These are phyloP conservation scores for Emydoidea blandingii DNA, from an alignment of 2,797 vertebrate species.

Conservation along the genomic window DNA sequence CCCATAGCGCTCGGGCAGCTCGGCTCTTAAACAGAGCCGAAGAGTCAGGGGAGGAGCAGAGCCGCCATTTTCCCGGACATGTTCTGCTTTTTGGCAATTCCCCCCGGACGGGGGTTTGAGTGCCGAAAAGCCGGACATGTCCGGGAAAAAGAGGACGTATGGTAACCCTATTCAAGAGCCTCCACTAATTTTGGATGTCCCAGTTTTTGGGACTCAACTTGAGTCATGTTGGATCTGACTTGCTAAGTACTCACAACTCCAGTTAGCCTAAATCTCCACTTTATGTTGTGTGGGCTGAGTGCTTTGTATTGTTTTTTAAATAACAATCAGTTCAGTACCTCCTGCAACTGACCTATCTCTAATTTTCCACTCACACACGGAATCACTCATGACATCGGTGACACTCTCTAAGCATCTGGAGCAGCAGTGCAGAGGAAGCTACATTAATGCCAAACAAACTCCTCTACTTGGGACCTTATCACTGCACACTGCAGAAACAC, in stretches of 20 bases:
- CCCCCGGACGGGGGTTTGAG: no score
- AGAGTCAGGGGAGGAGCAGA: no score
- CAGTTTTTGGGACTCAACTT: neutral
- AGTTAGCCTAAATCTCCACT: neutral
- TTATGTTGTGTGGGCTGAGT: neutral
- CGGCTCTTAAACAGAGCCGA: no score
- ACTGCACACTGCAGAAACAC: rapidly evolving
- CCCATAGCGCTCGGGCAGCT: no score
- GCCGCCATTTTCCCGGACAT: no score
- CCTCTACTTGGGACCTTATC: neutral
- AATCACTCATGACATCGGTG: neutral
- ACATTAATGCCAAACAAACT: neutral
- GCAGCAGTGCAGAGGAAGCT: neutral
- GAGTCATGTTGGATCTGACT: neutral
- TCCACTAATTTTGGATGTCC: neutral
- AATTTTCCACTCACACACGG: neutral
- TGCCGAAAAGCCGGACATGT: no score
- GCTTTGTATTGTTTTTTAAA: neutral
- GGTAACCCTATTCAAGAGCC: slow-evolving; percentile 27
- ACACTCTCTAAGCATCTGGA: neutral
- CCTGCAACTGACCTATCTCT: neutral
- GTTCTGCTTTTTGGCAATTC: no score
- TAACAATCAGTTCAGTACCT: neutral
- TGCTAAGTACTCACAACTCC: neutral
- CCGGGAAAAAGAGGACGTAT: no score